Percentiles rank a stretch among this genome's conserved stretches.
Conservation (phyloP, 2,797 vertebrate species). For the Myoxocephalus aenaeus region DNA sequence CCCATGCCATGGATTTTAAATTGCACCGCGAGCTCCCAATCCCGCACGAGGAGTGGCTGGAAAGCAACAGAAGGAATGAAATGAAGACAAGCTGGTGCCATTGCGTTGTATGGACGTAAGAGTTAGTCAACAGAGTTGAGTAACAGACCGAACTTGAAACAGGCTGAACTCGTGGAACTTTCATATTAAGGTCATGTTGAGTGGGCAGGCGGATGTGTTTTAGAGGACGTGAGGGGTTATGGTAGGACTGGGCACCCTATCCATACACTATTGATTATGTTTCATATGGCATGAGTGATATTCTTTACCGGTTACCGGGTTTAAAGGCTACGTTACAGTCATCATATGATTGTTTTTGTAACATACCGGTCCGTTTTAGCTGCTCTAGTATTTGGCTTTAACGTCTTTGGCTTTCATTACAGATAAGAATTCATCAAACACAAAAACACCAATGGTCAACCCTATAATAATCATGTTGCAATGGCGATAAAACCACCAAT, state of each 20-base stretch:
- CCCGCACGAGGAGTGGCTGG: slow-evolving; percentile 89
- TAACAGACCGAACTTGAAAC: neutral
- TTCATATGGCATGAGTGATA: neutral
- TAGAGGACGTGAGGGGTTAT: neutral
- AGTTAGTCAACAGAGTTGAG: neutral
- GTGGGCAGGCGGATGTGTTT: neutral
- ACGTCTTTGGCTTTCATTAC: neutral
- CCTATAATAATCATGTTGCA: neutral
- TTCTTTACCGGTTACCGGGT: neutral
- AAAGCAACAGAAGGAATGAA: slow-evolving; percentile 4
- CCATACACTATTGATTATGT: neutral
- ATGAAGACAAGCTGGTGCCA: neutral
- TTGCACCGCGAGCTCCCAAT: slow-evolving; percentile 95
- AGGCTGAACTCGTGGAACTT: neutral
- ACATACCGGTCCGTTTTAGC: neutral
- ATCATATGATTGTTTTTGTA: neutral
- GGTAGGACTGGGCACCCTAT: neutral
- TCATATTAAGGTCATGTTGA: neutral
- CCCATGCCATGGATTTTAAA: slow-evolving; percentile 93
- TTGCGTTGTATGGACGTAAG: neutral
- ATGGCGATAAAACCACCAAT: too few species aligned
- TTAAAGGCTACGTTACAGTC: neutral
- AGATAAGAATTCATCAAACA: neutral
- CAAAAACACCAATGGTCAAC: neutral
- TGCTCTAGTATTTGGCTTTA: too few species aligned